phyloP scores from a whole-genome alignment of 2,113 vertebrate genomes.

The Notothenia coriiceps region DNA sequence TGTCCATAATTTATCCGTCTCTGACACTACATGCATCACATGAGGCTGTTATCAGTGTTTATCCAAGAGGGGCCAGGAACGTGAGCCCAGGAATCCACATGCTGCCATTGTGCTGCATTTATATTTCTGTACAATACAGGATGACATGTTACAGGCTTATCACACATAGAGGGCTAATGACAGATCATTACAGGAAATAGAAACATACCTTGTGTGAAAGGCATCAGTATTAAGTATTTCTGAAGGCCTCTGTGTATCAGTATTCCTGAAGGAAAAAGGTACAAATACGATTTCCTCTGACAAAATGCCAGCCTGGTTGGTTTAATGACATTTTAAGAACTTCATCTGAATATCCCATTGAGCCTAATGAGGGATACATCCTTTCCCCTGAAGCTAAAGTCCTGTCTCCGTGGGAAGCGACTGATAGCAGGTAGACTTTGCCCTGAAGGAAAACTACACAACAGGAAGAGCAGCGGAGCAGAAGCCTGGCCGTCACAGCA shows the following conservation, averaged over 20 bases:
- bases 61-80: conserved; percentile 44
- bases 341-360: conserved; percentile 58
- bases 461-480: conserved; percentile 56
- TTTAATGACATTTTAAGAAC: conserved; percentile 61
- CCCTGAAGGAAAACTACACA: conserved; percentile 51
- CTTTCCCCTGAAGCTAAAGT: conserved; percentile 61
- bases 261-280: conserved; percentile 9
- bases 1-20: background rate
- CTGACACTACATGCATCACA: conserved; percentile 19
- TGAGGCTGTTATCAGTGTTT: conserved; percentile 42
- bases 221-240: conserved; percentile 1
- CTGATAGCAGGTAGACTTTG: conserved; percentile 80
- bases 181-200: conserved; percentile 7
- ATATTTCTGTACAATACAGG: background rate
- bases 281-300: conserved; percentile 35
- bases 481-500: conserved; percentile 33
- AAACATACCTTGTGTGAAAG: conserved; percentile 14
- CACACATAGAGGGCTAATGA: conserved; percentile 3
- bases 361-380: conserved; percentile 67
- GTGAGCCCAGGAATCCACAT: background rate
- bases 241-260: conserved; percentile 20
- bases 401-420: conserved; percentile 64
- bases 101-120: conserved; percentile 10
- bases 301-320: conserved; percentile 25
- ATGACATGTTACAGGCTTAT: conserved; percentile 14